phyloP scores from a whole-genome alignment of 2,113 vertebrate species.

The Notiomystis cincta region DNA sequence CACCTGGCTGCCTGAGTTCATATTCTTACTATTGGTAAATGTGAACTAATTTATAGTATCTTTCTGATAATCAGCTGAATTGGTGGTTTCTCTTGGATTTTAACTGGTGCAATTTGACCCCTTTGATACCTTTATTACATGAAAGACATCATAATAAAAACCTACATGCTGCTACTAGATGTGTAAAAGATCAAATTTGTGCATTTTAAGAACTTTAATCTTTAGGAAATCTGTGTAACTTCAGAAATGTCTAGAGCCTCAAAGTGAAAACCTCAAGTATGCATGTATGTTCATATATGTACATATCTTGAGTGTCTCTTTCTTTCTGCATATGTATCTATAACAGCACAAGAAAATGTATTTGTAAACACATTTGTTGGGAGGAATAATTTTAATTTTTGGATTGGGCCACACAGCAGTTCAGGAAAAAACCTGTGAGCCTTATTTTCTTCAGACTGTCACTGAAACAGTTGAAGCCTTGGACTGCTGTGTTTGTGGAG shows the following conservation, averaged over 20 bases:
- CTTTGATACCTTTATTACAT: neutral
- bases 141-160: neutral
- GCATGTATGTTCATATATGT: fast-evolving
- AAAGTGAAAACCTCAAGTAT: neutral
- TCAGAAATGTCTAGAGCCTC: neutral
- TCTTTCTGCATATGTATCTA: neutral
- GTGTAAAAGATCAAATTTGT: neutral
- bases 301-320: fast-evolving
- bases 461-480: neutral
- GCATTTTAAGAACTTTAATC: neutral
- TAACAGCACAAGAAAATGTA: neutral
- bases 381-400: neutral
- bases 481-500: neutral
- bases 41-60: neutral
- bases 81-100: neutral
- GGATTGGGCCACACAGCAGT: neutral
- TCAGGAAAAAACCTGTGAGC: neutral
- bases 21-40: neutral
- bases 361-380: fast-evolving
- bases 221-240: neutral
- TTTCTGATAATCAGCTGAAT: neutral
- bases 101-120: neutral
- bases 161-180: neutral
- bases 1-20: neutral
- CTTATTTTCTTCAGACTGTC: neutral